These are phyloP conservation scores for Amazona vittata DNA, from an alignment of 2,113 vertebrate species.

Conservation along the genomic window DNA sequence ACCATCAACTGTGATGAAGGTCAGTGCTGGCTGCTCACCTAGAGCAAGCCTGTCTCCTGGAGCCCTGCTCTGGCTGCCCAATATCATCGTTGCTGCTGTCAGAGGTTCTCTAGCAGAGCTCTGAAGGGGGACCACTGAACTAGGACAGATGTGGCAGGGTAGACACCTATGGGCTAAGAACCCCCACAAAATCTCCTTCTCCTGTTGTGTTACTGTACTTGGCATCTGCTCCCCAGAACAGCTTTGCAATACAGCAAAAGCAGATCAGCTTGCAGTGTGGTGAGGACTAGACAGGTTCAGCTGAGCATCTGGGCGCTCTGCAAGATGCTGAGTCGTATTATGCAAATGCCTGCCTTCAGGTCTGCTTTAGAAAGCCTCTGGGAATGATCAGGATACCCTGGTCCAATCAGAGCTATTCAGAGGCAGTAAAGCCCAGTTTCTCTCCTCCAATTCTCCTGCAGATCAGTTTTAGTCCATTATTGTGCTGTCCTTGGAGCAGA, in stretches of 20 bases:
- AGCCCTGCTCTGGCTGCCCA: background rate
- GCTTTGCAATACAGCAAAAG: background rate
- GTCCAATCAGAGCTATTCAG: background rate
- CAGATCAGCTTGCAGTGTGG: background rate
- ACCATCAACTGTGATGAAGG: background rate
- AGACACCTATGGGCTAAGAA: background rate
- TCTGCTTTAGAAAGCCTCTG: background rate
- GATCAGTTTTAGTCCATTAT: background rate
- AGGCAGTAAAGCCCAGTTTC: background rate
- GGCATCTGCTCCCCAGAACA: background rate
- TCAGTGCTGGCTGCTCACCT: background rate
- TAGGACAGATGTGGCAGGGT: background rate
- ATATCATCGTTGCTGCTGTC: background rate
- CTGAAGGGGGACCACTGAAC: background rate
- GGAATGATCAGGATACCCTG: background rate
- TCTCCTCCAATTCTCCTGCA: background rate
- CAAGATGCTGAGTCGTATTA: background rate
- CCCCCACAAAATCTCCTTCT: background rate
- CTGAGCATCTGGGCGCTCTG: background rate
- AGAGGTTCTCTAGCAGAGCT: background rate
- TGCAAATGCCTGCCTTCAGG: background rate
- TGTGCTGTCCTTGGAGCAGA: background rate
- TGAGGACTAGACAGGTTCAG: rapidly evolving
- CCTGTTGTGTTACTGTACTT: background rate
- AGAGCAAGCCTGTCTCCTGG: background rate